Evolutionary conservation across 2,888 invertebrate genomes (phyloP).

Genomic region (Nomada flava): DNA sequence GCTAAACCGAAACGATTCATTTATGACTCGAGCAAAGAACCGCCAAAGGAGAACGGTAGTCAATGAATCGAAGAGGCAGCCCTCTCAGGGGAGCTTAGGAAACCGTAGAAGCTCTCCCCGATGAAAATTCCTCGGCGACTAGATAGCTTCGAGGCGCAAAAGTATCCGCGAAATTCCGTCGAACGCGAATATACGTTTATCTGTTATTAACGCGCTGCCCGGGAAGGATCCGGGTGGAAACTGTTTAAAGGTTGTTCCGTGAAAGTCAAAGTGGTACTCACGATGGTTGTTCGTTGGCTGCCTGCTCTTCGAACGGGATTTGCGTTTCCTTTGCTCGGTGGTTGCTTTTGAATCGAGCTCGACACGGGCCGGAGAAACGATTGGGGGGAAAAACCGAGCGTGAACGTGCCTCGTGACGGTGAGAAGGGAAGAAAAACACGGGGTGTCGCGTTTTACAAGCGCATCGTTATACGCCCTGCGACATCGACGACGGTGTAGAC

Average conservation of each 20-base stretch:
- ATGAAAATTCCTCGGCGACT: conserved; percentile 18
- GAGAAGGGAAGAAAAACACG: conserved; percentile 33
- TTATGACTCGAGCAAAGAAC: neutral
- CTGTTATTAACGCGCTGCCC: too few relatives aligned
- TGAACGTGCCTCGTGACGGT: conserved; percentile 9
- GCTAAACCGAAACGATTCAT: neutral
- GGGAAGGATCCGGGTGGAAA: too few relatives aligned
- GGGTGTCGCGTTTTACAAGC: conserved; percentile 58
- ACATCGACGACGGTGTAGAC: conserved; percentile 71
- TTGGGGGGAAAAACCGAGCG: conserved; percentile 8
- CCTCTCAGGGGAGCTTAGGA: conserved; percentile 42
- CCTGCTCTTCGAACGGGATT: conserved; percentile 40
- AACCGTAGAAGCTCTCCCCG: conserved; percentile 39
- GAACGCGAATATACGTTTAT: too few relatives aligned
- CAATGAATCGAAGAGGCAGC: conserved; percentile 1
- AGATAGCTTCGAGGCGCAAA: too few relatives aligned
- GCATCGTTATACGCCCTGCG: conserved; percentile 69
- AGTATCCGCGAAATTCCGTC: too few relatives aligned
- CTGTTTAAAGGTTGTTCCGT: neutral
- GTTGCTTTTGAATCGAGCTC: conserved; percentile 9
- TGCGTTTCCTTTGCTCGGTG: conserved; percentile 20
- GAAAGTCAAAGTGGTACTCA: conserved; percentile 50
- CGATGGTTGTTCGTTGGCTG: conserved; percentile 49
- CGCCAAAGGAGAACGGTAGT: neutral
- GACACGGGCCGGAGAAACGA: conserved; percentile 19